Evolutionary conservation across 1,140 invertebrate species (phyloP).

Genomic region (Euwallacea similis): DNA sequence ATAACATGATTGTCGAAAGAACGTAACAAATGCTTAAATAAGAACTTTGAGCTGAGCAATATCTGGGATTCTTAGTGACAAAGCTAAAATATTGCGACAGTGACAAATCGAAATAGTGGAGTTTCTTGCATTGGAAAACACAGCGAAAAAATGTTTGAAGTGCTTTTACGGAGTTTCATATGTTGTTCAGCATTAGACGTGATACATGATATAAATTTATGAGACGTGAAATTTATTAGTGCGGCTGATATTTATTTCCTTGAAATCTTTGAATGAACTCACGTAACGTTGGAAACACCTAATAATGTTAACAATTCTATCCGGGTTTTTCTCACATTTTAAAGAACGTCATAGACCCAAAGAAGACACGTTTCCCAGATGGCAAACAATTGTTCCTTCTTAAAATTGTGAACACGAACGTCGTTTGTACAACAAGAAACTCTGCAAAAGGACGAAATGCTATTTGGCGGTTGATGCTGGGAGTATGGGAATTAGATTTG

Average conservation of each 20-base stretch:
- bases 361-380: constrained; percentile 12
- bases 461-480: constrained; percentile 9
- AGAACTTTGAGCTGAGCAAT: neutral
- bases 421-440: constrained; percentile 22
- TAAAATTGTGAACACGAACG: constrained; percentile 27
- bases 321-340: constrained; percentile 20
- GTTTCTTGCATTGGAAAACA: no score
- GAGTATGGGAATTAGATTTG: constrained; percentile 10
- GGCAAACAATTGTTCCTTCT: constrained; percentile 26
- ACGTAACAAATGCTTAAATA: constrained; percentile 15
- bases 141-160: neutral
- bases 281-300: neutral
- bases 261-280: no score
- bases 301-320: constrained; percentile 18
- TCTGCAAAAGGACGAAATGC: constrained; percentile 12
- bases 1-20: neutral
- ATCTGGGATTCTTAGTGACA: constrained; percentile 8
- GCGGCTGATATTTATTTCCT: neutral
- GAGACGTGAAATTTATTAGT: neutral
- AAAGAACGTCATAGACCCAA: constrained; percentile 13
- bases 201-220: neutral
- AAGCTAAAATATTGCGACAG: constrained; percentile 12
- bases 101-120: constrained; percentile 11
- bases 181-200: no score
- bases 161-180: neutral